Percentiles rank a stretch among this genome's conserved stretches.
Conservation (phyloP, 2,797 vertebrate genomes). For the Natrix natrix region DNA sequence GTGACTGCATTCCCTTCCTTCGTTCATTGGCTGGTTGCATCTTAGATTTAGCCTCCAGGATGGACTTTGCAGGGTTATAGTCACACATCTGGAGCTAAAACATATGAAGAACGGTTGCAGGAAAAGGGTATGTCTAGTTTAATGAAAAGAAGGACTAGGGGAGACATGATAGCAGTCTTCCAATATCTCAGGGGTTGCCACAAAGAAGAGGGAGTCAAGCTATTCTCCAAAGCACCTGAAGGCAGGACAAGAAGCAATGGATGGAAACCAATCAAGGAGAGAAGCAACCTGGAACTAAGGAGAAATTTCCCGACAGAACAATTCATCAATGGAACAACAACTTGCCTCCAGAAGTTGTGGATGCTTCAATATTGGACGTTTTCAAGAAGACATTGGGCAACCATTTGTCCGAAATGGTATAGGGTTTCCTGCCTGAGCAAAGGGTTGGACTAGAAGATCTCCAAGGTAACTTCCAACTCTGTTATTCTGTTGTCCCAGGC, state of each 20-base stretch:
- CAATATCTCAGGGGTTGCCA: background rate
- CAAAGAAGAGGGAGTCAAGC: background rate
- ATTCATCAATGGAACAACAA: background rate
- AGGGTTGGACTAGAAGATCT: background rate
- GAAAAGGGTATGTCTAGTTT: background rate
- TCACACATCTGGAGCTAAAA: no score
- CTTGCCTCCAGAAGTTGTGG: background rate
- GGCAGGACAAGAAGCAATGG: background rate
- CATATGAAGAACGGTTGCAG: background rate
- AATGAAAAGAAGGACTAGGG: background rate
- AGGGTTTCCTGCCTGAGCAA: background rate
- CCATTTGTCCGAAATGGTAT: background rate
- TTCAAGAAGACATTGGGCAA: background rate
- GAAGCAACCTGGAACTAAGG: background rate
- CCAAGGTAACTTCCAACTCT: background rate
- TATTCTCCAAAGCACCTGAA: background rate
- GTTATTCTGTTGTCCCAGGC: background rate
- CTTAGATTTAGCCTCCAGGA: background rate
- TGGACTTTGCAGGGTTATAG: background rate
- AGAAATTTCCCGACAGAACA: no score
- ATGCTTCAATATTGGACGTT: background rate
- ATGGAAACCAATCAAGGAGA: background rate
- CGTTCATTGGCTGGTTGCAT: background rate
- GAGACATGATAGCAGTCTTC: background rate
- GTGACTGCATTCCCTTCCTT: background rate